A percentile compares a stretch with the other conserved stretches of the same genome.
phyloP scores from a whole-genome alignment of 2,113 vertebrate genomes.

The Helogale parvula region DNA sequence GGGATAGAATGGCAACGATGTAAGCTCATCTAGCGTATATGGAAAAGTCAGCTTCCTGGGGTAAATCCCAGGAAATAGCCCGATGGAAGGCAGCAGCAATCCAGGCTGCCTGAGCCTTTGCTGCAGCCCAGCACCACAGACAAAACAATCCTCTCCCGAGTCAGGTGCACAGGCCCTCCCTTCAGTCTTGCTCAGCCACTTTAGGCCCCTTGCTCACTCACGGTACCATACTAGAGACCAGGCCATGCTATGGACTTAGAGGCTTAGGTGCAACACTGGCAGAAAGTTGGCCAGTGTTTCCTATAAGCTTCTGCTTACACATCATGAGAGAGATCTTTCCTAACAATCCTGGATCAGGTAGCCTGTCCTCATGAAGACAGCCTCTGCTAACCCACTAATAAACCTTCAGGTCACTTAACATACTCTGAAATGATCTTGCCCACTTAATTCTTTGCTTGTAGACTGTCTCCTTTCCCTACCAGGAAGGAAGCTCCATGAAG shows the following conservation, averaged over 20 bases:
- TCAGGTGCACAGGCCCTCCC: background rate
- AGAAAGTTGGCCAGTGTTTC: background rate
- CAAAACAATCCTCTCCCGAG: background rate
- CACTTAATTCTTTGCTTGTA: background rate
- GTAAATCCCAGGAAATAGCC: background rate
- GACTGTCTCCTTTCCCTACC: background rate
- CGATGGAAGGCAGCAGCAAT: background rate
- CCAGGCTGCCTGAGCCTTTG: background rate
- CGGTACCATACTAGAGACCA: background rate
- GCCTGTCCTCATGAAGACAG: background rate
- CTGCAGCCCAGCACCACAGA: background rate
- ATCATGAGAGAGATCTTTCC: background rate
- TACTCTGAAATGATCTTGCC: background rate
- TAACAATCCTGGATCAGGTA: background rate
- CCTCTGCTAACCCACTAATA: too few species aligned
- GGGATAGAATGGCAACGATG: background rate
- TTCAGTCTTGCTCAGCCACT: background rate
- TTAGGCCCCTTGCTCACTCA: background rate
- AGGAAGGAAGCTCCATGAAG: background rate
- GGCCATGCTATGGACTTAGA: background rate
- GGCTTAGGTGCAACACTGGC: background rate
- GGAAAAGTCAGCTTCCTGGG: background rate
- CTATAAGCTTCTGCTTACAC: background rate
- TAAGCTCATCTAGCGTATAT: background rate
- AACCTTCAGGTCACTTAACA: background rate